Evolutionary conservation across 2,797 vertebrate genomes (phyloP).

Genomic region (Lerista edwardsae): DNA sequence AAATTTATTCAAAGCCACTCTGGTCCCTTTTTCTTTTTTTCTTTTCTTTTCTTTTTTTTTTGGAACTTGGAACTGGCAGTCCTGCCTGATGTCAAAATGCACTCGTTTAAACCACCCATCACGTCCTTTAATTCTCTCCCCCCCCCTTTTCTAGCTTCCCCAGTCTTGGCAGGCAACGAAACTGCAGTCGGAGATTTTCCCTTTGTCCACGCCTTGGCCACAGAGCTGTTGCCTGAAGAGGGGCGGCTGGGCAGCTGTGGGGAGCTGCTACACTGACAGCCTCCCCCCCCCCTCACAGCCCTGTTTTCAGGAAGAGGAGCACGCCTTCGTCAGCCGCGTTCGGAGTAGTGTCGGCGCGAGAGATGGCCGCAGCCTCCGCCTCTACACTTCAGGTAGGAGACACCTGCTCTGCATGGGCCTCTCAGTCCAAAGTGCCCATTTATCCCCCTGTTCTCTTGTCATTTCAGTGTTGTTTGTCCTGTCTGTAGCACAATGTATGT

Average conservation of each 20-base stretch:
- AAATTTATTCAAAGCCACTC: conserved; percentile 16
- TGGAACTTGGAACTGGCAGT: not conserved
- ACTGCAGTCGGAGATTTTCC: not conserved
- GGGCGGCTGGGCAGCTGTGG: fast-evolving
- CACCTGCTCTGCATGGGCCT: not conserved
- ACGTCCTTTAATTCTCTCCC: too few relatives aligned
- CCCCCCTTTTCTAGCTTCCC: not conserved
- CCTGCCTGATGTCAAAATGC: not conserved
- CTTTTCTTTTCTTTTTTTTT: too few relatives aligned
- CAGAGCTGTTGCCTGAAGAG: not conserved
- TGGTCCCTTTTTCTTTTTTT: too few relatives aligned
- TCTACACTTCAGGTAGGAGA: not conserved
- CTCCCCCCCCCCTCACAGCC: too few relatives aligned
- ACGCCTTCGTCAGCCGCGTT: too few relatives aligned
- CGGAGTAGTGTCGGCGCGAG: not conserved
- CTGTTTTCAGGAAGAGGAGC: not conserved
- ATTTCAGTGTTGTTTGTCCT: too few relatives aligned
- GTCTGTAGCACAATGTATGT: too few relatives aligned
- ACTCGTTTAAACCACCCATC: too few relatives aligned
- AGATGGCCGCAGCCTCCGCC: not conserved
- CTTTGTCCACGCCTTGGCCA: fast-evolving
- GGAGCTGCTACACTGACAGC: not conserved
- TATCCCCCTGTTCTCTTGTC: too few relatives aligned
- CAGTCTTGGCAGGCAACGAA: not conserved
- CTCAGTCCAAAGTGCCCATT: too few relatives aligned